Evolutionary conservation across 2,888 invertebrate genomes (phyloP).

Genomic region (Drosophila prostipennis): DNA sequence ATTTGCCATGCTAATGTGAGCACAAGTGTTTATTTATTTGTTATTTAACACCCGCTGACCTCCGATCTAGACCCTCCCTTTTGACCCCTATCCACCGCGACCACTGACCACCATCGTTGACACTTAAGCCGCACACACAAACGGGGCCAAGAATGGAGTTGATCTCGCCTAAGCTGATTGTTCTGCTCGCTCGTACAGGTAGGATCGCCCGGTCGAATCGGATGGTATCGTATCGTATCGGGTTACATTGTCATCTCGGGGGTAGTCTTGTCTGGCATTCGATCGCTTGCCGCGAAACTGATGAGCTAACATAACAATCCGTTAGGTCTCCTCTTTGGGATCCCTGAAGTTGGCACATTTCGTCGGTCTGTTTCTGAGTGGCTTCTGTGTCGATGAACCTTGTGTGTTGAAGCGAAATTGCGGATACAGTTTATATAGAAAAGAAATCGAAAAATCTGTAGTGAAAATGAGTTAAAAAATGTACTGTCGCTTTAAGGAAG

Average conservation of each 20-base stretch:
- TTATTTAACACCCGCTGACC: constrained; percentile 75
- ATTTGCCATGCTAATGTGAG: constrained; percentile 66
- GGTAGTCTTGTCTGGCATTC: constrained; percentile 37
- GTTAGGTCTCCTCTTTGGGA: constrained; percentile 29
- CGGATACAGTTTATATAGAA: background rate
- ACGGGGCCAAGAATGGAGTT: constrained; percentile 13
- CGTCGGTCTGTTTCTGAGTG: constrained; percentile 9
- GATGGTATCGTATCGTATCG: constrained; percentile 27
- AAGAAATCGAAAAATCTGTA: no score
- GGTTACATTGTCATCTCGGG: constrained; percentile 53
- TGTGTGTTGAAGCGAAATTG: background rate
- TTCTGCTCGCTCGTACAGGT: constrained; percentile 26
- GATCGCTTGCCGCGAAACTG: constrained; percentile 49
- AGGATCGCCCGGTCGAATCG: constrained; percentile 3
- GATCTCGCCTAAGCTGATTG: constrained; percentile 35
- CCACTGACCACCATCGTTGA: constrained; percentile 63
- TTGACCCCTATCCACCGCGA: constrained; percentile 20
- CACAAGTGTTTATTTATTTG: constrained; percentile 80
- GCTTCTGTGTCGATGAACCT: constrained; percentile 30
- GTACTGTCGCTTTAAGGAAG: no score
- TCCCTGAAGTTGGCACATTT: constrained; percentile 1
- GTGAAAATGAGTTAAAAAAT: no score
- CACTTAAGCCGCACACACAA: constrained; percentile 27
- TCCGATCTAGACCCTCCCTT: background rate
- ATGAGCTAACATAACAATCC: constrained; percentile 36